A percentile compares a stretch with the other conserved stretches of the same genome.
Evolutionary conservation across 2,797 vertebrate species (phyloP).

Genomic region (Melanotaenia maccullochi): DNA sequence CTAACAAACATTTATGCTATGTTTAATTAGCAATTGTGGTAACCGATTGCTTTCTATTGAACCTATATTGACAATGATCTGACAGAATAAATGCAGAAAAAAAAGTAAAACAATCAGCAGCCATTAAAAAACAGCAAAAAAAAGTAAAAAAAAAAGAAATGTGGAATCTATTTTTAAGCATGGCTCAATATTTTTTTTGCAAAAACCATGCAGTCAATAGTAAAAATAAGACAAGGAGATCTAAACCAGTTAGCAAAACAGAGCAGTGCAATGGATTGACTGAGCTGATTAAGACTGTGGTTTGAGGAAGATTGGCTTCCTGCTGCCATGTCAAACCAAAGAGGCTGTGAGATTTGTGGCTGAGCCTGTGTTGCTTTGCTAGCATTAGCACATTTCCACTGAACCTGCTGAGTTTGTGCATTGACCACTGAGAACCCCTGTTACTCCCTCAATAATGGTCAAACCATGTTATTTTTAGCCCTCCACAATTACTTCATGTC

Average conservation of each 20-base stretch:
- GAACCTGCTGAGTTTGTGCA: slow-evolving; percentile 11
- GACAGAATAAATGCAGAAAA: too few species aligned
- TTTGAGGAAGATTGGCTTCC: slow-evolving; percentile 6
- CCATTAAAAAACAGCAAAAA: too few species aligned
- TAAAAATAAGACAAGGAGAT: neutral
- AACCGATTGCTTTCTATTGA: too few species aligned
- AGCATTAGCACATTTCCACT: slow-evolving; percentile 31
- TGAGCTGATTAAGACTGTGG: neutral
- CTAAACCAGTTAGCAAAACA: slow-evolving; percentile 1
- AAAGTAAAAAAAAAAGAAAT: too few species aligned
- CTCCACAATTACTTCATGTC: slow-evolving; percentile 7
- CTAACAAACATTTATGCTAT: too few species aligned
- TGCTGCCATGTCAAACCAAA: slow-evolving; percentile 25
- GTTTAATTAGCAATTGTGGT: too few species aligned
- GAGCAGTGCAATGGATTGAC: neutral
- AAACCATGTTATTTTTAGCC: slow-evolving; percentile 49
- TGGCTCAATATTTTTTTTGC: neutral
- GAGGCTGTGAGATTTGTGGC: neutral
- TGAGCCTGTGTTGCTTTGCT: neutral
- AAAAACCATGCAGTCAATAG: neutral
- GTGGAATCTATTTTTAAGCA: too few species aligned
- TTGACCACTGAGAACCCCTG: slow-evolving; percentile 20
- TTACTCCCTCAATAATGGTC: slow-evolving; percentile 18
- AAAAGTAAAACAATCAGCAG: too few species aligned
- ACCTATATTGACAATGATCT: too few species aligned